Base-by-base conservation (phyloP, 2,888 invertebrate genomes). In the Diploptera punctata region DNA sequence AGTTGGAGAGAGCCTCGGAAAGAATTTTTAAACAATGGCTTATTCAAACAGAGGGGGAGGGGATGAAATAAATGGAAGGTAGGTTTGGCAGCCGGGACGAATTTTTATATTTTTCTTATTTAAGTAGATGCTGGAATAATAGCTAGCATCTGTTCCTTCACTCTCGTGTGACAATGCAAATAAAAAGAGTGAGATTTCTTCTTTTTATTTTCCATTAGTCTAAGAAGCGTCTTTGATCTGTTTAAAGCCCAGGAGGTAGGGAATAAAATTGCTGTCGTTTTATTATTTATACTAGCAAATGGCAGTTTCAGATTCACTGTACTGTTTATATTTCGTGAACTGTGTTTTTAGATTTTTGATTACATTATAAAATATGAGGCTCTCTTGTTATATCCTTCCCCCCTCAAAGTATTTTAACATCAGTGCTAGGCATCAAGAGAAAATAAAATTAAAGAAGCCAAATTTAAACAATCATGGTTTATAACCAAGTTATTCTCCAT, bases 1-100 rank as follows among this genome's bases (percentile, higher is more conserved):
- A n/a, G n/a, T n/a, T n/a, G n/a, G n/a, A n/a, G n/a, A n/a, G n/a
- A n/a, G n/a, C n/a, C n/a, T n/a, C n/a, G n/a, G n/a, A n/a, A 52
- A 52, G 52, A 52, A 52, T n/a, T 21, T 52, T 52, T 52, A 52
- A 52, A 52, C 52, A 52, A 52, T 52, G 52, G 52, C 24, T 52
- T 52, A 52, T 52, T 52, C 52, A 52, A 52, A 52, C 24, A 24
- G 21, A 10, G 10, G 19, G 10, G 18, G 21, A n/a, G n/a, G n/a
- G n/a, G n/a, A n/a, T n/a, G n/a, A n/a, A n/a, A n/a, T 52, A 52
- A 52, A 52, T 52, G 52, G 52, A 47, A 47, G 16, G 47, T 47
- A 47, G 7, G 18, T 13, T 18, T 16, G 18, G 52, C 52, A 13
- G 38, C 24, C 24, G 13, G 7, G 7, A 24, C 4, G 24, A 1